Base-by-base conservation (phyloP, 2,797 vertebrate genomes). In the Loris lydekkerianus region DNA sequence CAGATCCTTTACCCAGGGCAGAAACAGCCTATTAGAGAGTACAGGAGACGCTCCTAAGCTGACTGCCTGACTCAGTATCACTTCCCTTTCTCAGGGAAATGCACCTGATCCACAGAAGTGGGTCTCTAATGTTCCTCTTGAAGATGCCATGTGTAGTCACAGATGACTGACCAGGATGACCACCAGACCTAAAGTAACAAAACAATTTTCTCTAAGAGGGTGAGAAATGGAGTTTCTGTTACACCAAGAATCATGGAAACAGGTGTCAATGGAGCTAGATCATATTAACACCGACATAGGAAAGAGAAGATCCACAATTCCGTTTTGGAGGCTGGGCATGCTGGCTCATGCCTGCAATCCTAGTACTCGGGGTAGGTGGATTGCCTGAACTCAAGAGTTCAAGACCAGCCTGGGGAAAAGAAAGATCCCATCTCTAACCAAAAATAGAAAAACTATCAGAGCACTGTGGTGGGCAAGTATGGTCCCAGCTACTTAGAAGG, bases 241-340 rank as follows among this genome's bases (percentile, higher is more conserved):
- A 49, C 10, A 73, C 34, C 27, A 75, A 77, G 7, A 40, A 5
- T 34, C 69, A 67, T 27, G 72, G 82, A 95, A 87, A 76, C 65
- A 76, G n/a, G 9, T 46, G 46, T 65, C 67, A 77, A 29, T 43
- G n/a, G n/a, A 89, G 2, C 20, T 56, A 91, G 29, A 80, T n/a
- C 29, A 29, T 58, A 21, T 53, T 56, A 83, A 70, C 53, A 63
- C 10, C 70, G 73, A 7, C 49, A 25, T 72, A 34, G 13, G 21
- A 86, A 78, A 83, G 6, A 40, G 17, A 95, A 78, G n/a, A 80
- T 4, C 43, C 43, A 91, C 37, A 69, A 92, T 46, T 82, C 80
- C 75, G 10, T 23, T 83, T 85, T 49, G n/a, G 63, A 78, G 40
- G 46, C 46, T 49, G 46, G 46, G 46, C 46, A 49, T 2, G 11